phyloP scores from a whole-genome alignment of 2,888 invertebrate genomes.

The Meandrusa payeni region DNA sequence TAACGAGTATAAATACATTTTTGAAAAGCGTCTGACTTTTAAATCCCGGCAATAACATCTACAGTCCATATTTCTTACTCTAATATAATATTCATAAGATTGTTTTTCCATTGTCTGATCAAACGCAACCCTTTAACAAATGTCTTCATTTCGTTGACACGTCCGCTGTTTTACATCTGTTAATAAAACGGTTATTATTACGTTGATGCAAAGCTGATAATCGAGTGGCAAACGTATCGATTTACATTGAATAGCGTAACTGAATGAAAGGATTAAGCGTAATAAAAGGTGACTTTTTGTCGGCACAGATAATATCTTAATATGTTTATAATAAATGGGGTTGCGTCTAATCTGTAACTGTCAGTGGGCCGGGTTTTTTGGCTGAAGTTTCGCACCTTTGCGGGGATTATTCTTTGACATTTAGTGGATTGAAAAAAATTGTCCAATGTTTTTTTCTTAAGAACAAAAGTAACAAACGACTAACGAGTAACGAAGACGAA shows the following conservation, averaged over 20 bases:
- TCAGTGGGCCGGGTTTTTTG: slow-evolving; percentile 50
- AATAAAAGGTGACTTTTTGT: slow-evolving; percentile 58
- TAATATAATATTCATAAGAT: slow-evolving; percentile 22
- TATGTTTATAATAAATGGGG: slow-evolving; percentile 71
- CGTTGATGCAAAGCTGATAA: slow-evolving; percentile 29
- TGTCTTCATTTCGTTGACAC: slow-evolving; percentile 35
- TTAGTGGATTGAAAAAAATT: slow-evolving; percentile 11
- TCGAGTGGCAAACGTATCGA: slow-evolving; percentile 33
- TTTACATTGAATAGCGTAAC: slow-evolving; percentile 35
- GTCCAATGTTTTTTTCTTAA: background rate
- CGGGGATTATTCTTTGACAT: slow-evolving; percentile 44
- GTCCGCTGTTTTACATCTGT: slow-evolving; percentile 21
- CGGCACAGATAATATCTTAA: slow-evolving; percentile 70
- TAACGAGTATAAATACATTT: slow-evolving; percentile 55
- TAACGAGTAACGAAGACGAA: no score
- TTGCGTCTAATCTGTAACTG: slow-evolving; percentile 76
- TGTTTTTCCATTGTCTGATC: slow-evolving; percentile 10
- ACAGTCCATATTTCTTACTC: slow-evolving; percentile 4
- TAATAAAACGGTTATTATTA: slow-evolving; percentile 26
- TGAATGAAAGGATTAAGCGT: slow-evolving; percentile 65
- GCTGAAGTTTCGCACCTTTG: slow-evolving; percentile 66
- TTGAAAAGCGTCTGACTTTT: slow-evolving; percentile 54
- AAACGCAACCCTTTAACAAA: slow-evolving; percentile 33
- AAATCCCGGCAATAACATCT: slow-evolving; percentile 38
- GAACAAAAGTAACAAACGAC: no score